Evolutionary conservation across 2,113 vertebrate genomes (phyloP), one percentile per base, ranked within the genome.

Genomic region (Charina bottae): DNA sequence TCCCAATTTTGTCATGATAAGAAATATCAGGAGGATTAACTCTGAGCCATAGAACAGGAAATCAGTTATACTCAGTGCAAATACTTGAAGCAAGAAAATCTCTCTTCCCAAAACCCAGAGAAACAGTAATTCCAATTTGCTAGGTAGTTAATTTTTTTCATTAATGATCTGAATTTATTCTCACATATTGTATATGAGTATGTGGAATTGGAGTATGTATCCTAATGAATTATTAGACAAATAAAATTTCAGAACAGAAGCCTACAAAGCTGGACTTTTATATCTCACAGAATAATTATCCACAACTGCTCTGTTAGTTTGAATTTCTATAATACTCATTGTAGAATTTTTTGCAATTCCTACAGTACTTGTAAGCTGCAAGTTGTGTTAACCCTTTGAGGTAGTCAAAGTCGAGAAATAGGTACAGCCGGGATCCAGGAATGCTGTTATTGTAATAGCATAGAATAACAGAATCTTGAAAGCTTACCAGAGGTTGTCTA

Each of bases 241-340:
- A 56, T 54, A 78, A 21, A 78, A 56, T 58, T 37, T 87, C 33
- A 56, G 21, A 58, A 90, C 86, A 93, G 87, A 93, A 49, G 15
- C 33, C 49, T 87, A 89, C 12, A 95, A 87, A 68, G 13, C 15
- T 28, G 62, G 4, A 68, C 10, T 68, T 68, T 68, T 68, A 28
- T 15, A 37, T 21, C 8, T 78, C 68, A 37, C 33, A 11, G n/a
- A 72, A 33, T 72, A 72, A 72, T 37, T 2, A 8, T n/a, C 0
- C 62, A n/a, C 68, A 72, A 37, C 15, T 72, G 6, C n/a, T 37
- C 68, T 56, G 15, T 56, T 56, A 72, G 17, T 37, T 49, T 37
- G 68, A 2, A 9, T 78, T 78, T 78, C 33, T 78, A 37, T 17
- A 42, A 21, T 21, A 42, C 37, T 37, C 17, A 78, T 78, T 37